Evolutionary conservation across 2,888 invertebrate species (phyloP), one percentile per base, ranked within the genome.

Genomic region (Eupithecia abbreviata): DNA sequence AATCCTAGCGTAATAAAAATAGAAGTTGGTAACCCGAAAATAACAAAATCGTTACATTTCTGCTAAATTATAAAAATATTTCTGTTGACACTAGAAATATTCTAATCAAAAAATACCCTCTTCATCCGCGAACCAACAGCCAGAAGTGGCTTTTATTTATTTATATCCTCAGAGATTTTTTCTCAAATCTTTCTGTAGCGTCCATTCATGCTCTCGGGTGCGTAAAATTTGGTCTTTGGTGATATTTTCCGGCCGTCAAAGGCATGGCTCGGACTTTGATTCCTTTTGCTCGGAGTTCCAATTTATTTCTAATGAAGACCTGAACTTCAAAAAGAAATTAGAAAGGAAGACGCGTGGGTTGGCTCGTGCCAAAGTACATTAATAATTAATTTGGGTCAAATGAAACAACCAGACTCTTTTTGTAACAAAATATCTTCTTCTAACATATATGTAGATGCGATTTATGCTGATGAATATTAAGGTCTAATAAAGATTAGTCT

Each of bases 161-260:
- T 47, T 69, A 68, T 69, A 47, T 69, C 69, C 18, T 30, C 10
- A 49, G 47, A 47, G 30, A 45, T 45, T 69, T 69, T 18, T 69
- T 30, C 69, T 3, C 66, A 81, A 84, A 81, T 85, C 81, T 85
- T 82, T 82, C 82, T 79, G 79, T 80, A 83, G 75, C 79, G 73
- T 76, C 77, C 65, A 80, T 84, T 85, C 80, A 77, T 79, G 83
- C 82, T 75, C 76, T 73, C 69, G 79, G 80, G 77, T 72, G 84
- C 85, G 84, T 84, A 84, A 82, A 84, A 85, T 85, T 84, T 82
- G 83, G 82, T 83, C 75, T 78, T 76, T 76, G 79, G 79, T 80
- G 68, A 78, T 79, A 80, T 81, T 81, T 75, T 77, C 77, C 78
- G 80, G 55, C 70, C 72, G 71, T 79, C 80, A 79, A 79, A 81